phyloP scores from a whole-genome alignment of 1,140 invertebrate genomes.

The Drosophila rhopaloa region DNA sequence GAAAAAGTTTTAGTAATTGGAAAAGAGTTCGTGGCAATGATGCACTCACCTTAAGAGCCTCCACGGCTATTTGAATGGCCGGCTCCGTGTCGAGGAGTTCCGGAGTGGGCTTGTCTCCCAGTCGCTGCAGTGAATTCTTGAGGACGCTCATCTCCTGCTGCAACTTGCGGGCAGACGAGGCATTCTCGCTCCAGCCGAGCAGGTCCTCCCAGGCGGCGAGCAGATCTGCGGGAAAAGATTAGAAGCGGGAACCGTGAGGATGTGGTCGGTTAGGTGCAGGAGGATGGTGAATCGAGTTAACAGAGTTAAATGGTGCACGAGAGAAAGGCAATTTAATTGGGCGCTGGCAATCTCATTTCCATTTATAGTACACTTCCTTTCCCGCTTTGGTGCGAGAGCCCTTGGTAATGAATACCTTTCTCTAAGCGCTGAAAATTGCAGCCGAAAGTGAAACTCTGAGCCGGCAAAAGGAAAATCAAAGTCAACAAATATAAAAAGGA shows the following conservation, averaged over 20 bases:
- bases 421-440: conserved; percentile 26
- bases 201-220: conserved; percentile 82
- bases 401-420: conserved; percentile 64
- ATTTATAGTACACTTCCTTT: conserved; percentile 21
- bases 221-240: conserved; percentile 64
- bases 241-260: conserved; percentile 20
- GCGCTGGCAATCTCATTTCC: conserved; percentile 24
- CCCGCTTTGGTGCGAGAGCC: conserved; percentile 17
- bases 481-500: conserved; percentile 2
- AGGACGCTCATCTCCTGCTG: conserved; percentile 82
- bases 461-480: conserved; percentile 32
- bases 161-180: conserved; percentile 73
- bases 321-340: conserved; percentile 67
- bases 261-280: conserved; percentile 14
- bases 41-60: conserved; percentile 74
- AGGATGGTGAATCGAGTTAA: conserved; percentile 15
- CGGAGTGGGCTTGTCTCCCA: conserved; percentile 66
- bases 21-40: no score
- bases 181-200: conserved; percentile 84
- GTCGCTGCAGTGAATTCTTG: conserved; percentile 67
- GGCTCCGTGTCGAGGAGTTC: conserved; percentile 82
- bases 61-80: conserved; percentile 79
- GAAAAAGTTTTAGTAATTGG: background rate
- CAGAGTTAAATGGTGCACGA: conserved; percentile 14
- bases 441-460: conserved; percentile 61